A percentile compares a stretch with the other conserved stretches of the same genome.
Conservation (phyloP, 2,113 vertebrate genomes). For the Rhinichthys klamathensis region DNA sequence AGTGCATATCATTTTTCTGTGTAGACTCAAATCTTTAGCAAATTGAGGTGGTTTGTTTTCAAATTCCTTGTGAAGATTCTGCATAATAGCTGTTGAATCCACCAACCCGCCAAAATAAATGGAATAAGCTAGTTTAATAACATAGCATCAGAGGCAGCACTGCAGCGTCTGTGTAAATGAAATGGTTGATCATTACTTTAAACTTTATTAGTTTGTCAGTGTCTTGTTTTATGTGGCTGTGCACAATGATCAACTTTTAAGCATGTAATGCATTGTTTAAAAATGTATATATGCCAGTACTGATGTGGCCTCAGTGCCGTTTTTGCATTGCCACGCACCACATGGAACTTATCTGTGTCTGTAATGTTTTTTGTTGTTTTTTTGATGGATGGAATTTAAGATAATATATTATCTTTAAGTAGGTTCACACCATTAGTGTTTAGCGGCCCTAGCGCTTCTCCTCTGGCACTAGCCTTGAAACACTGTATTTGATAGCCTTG, state of each 20-base stretch:
- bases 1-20: not conserved
- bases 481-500: slow-evolving; percentile 38
- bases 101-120: not conserved
- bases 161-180: not conserved
- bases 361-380: not conserved
- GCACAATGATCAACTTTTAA: not conserved
- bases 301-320: not conserved
- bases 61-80: not conserved
- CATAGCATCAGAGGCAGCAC: not conserved
- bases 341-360: not conserved
- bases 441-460: not conserved
- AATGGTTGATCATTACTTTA: not conserved
- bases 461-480: slow-evolving; percentile 59
- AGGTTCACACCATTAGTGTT: not conserved
- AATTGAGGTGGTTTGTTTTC: not conserved
- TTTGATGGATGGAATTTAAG: too few species aligned
- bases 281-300: not conserved
- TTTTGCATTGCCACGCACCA: not conserved
- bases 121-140: not conserved
- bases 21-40: not conserved
- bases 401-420: too few species aligned
- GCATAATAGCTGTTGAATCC: slow-evolving; percentile 4
- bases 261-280: not conserved
- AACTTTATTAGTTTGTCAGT: not conserved
- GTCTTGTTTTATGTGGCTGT: not conserved